Evolutionary conservation across 2,797 vertebrate species (phyloP).

Genomic region (Netta rufina): DNA sequence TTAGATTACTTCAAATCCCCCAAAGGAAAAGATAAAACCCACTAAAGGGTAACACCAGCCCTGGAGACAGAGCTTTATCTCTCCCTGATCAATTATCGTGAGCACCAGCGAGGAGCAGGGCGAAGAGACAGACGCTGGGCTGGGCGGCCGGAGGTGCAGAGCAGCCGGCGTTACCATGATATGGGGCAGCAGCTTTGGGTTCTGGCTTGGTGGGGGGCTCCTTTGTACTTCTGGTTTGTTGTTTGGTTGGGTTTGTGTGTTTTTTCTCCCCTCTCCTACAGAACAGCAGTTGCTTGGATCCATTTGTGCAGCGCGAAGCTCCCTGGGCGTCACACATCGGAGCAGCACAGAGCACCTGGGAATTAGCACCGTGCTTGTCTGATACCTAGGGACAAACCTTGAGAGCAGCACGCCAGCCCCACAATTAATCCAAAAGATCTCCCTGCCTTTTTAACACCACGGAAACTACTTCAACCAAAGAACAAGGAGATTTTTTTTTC

Average conservation of each 20-base stretch:
- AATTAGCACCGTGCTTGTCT: background rate
- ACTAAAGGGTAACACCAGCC: background rate
- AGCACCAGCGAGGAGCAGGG: accelerated
- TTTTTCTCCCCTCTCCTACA: background rate
- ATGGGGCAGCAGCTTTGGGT: background rate
- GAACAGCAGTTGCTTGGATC: background rate
- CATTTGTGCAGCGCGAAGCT: background rate
- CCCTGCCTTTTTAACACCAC: background rate
- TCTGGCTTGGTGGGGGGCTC: background rate
- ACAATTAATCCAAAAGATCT: background rate
- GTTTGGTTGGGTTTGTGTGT: background rate
- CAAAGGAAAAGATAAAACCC: background rate
- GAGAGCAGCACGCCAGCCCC: background rate
- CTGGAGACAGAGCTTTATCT: background rate
- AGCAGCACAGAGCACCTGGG: background rate
- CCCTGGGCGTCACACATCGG: accelerated
- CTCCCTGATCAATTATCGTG: background rate
- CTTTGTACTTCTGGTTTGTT: background rate
- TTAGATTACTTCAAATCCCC: background rate
- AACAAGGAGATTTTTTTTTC: background rate
- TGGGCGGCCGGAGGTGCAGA: background rate
- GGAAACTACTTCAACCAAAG: background rate
- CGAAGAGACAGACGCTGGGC: background rate
- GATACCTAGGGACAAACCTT: background rate
- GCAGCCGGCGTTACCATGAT: background rate